Conservation (phyloP, 2,113 vertebrate genomes). For the Heterotilapia buettikoferi region DNA sequence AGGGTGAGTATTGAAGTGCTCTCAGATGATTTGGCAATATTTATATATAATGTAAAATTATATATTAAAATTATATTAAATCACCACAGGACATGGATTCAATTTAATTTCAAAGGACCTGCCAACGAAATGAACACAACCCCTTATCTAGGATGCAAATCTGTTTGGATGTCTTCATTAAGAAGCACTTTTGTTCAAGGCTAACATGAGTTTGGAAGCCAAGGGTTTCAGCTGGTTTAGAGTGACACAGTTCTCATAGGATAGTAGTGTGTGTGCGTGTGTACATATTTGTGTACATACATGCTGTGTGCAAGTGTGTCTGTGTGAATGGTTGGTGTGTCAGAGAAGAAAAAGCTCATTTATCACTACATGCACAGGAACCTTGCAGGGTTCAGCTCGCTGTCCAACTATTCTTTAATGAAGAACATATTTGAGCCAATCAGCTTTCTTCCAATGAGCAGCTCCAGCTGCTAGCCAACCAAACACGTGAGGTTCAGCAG, state of each 20-base stretch:
- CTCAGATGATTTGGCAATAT: not conserved
- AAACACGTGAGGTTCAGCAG: not conserved
- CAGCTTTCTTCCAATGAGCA: not conserved
- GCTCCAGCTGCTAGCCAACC: slow-evolving; percentile 33
- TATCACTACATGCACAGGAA: slow-evolving; percentile 52
- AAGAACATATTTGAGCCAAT: slow-evolving; percentile 56
- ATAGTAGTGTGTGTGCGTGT: not conserved
- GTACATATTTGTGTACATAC: not conserved
- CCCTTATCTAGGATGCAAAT: slow-evolving; percentile 35
- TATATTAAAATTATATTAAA: not conserved
- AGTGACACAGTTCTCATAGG: not conserved
- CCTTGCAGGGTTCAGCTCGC: slow-evolving; percentile 47
- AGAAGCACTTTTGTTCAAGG: slow-evolving; percentile 16
- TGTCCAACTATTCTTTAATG: slow-evolving; percentile 52
- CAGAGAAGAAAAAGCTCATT: slow-evolving; percentile 46
- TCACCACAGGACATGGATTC: not conserved
- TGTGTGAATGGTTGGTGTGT: not conserved
- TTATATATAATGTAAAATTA: not conserved
- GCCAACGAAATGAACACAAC: not conserved
- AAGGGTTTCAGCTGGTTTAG: not conserved
- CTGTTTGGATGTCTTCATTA: slow-evolving; percentile 1
- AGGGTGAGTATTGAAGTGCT: not conserved
- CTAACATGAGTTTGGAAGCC: not conserved
- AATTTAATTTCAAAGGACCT: not conserved
- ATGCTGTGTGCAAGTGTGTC: not conserved